A percentile compares a stretch with the other conserved stretches of the same genome.
Evolutionary conservation across 2,113 vertebrate species (phyloP).

Genomic region (Lepus europaeus): DNA sequence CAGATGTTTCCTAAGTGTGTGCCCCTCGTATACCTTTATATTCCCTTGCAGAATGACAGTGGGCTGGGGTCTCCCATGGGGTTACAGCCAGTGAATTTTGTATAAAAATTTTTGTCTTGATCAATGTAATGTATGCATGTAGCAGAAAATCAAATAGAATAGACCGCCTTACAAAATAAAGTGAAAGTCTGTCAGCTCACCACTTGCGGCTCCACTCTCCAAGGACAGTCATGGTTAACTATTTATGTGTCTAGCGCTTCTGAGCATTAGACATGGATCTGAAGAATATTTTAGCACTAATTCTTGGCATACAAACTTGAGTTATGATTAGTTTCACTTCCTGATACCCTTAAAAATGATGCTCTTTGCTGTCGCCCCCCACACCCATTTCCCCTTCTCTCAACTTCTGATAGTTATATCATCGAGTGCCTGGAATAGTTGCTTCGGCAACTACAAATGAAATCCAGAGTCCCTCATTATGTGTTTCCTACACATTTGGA

Average conservation of each 20-base stretch:
- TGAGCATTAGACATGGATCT: not conserved
- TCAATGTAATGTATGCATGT: conserved; percentile 27
- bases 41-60: not conserved
- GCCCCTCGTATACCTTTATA: not conserved
- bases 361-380: not conserved
- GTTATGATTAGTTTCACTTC: not conserved
- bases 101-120: conserved; percentile 12
- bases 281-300: not conserved
- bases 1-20: conserved; percentile 61
- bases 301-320: not conserved
- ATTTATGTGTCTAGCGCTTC: conserved; percentile 12
- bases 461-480: not conserved
- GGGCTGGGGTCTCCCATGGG: not conserved
- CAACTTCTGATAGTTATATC: not conserved
- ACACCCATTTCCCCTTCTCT: not conserved
- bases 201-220: not conserved
- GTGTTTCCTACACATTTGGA: not conserved
- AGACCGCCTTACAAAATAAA: conserved; percentile 39
- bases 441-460: conserved; percentile 15
- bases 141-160: conserved; percentile 55
- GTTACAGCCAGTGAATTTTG: conserved; percentile 31
- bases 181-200: not conserved
- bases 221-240: not conserved
- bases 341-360: not conserved
- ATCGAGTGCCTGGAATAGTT: not conserved